Conservation (phyloP, 2,113 vertebrate genomes). For the Carettochelys insculpta region DNA sequence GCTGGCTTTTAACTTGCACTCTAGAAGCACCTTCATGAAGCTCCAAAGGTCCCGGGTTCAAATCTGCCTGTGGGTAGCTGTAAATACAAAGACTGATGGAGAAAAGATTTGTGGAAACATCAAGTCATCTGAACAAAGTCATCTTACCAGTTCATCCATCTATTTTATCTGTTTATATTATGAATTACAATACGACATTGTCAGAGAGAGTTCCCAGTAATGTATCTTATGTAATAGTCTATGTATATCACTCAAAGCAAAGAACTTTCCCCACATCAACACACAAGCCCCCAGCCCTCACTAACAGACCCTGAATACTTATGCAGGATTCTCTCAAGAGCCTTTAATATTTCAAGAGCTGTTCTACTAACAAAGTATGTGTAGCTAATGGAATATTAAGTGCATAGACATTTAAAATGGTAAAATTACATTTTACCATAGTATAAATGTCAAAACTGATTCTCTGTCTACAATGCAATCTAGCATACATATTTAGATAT, state of each 20-base stretch:
- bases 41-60: too few species aligned
- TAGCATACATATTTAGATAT: neutral
- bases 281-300: neutral
- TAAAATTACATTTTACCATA: neutral
- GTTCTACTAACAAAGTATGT: neutral
- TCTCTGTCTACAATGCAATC: neutral
- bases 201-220: neutral
- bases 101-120: slow-evolving; percentile 20
- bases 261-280: neutral
- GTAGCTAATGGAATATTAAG: neutral
- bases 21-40: too few species aligned
- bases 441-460: neutral
- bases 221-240: neutral
- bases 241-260: neutral
- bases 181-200: neutral
- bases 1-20: too few species aligned
- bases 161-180: slow-evolving; percentile 20
- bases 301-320: neutral
- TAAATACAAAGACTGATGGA: slow-evolving; percentile 24
- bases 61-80: too few species aligned
- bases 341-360: neutral
- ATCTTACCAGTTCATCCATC: neutral
- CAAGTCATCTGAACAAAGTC: slow-evolving; percentile 9
- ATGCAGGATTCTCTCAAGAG: neutral
- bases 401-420: neutral